phyloP scores from a whole-genome alignment of 2,888 invertebrate species.

The Plebejus anna region DNA sequence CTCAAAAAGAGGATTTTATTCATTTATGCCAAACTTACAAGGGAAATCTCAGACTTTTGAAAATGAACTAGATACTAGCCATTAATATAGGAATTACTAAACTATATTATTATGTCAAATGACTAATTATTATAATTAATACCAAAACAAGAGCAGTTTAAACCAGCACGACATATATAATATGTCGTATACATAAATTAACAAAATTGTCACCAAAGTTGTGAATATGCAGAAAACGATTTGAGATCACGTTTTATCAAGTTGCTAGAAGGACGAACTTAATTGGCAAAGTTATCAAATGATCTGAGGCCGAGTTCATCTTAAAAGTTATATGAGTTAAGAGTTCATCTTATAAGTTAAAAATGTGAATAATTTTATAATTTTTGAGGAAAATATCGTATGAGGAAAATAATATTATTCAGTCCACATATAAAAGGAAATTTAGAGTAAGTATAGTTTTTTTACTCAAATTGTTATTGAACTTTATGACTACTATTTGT shows the following conservation, averaged over 20 bases:
- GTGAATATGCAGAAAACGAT: slow-evolving; percentile 10
- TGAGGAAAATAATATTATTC: neutral
- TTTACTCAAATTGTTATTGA: too few species aligned
- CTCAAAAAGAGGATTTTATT: too few species aligned
- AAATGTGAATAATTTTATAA: neutral
- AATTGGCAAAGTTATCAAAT: neutral
- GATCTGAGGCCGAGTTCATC: neutral
- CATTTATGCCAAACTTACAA: too few species aligned
- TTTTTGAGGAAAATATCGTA: neutral
- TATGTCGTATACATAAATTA: neutral
- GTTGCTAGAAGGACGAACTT: neutral
- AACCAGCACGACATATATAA: neutral
- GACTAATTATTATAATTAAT: neutral
- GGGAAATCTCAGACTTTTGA: too few species aligned
- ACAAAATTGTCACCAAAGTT: neutral
- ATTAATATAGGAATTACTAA: too few species aligned
- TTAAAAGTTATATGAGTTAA: neutral
- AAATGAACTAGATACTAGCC: too few species aligned
- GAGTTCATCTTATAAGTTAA: neutral
- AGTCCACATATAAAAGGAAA: too few species aligned
- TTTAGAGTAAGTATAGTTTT: too few species aligned
- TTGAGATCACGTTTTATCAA: slow-evolving; percentile 14
- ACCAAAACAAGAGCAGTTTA: neutral
- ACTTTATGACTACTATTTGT: too few species aligned
- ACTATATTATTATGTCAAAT: too few species aligned